Evolutionary conservation across 92 coral and sea anemone genomes (phyloP).

Genomic region (Muricea muricata): DNA sequence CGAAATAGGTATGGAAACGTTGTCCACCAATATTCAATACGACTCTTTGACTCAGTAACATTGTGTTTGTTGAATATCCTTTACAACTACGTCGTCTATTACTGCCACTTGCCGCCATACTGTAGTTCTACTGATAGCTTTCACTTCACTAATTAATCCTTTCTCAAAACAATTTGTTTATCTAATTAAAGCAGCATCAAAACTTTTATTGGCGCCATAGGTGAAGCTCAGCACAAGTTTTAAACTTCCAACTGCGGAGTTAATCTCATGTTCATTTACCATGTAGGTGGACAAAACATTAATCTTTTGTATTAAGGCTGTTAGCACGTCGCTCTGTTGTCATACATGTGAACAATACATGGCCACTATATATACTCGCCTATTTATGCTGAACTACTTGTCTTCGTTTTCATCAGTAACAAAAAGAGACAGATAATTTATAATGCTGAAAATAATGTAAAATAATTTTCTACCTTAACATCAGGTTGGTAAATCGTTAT

Average conservation of each 20-base stretch:
- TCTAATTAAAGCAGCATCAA: slow-evolving; percentile 8
- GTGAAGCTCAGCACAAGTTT: slow-evolving; percentile 1
- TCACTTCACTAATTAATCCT: not conserved
- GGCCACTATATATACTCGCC: not conserved
- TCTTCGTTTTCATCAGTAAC: not conserved
- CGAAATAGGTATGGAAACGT: slow-evolving; percentile 83
- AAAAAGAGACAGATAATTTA: not conserved
- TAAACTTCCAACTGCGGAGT: slow-evolving; percentile 26
- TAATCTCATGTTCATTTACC: slow-evolving; percentile 20
- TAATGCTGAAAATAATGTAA: not conserved
- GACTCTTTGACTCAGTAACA: slow-evolving; percentile 40
- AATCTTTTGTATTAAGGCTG: slow-evolving; percentile 23
- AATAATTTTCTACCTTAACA: not conserved
- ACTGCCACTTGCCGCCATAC: slow-evolving; percentile 17
- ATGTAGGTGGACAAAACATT: slow-evolving; percentile 35
- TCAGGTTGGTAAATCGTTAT: not conserved
- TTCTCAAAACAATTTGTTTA: slow-evolving; percentile 29
- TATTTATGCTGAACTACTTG: not conserved
- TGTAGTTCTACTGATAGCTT: not conserved
- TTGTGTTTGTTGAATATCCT: not conserved
- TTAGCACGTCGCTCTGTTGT: slow-evolving; percentile 30
- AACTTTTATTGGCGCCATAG: slow-evolving; percentile 3
- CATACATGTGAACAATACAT: slow-evolving; percentile 26
- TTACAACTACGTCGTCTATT: not conserved
- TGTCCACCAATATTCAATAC: slow-evolving; percentile 90